A percentile compares a stretch with the other conserved stretches of the same genome.
phyloP scores from a whole-genome alignment of 2,888 invertebrate species.

The Tanytarsus gracilentus region DNA sequence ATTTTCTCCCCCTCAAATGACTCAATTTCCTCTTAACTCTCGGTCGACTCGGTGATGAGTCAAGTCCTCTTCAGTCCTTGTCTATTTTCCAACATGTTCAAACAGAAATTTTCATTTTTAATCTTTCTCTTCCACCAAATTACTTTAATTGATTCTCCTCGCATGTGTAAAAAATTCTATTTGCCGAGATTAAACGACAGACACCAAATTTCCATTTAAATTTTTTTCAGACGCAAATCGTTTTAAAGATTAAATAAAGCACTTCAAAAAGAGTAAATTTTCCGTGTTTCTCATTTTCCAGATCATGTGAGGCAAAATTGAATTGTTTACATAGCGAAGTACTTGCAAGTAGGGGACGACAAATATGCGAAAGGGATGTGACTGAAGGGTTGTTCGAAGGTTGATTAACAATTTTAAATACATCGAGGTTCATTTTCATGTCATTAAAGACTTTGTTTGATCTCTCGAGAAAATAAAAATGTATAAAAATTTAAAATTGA shows the following conservation, averaged over 20 bases:
- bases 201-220: neutral
- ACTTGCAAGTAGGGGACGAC: neutral
- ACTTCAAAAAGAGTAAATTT: neutral
- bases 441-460: neutral
- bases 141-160: neutral
- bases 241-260: neutral
- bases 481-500: neutral
- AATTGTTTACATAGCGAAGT: constrained; percentile 8
- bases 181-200: neutral
- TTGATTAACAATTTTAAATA: neutral
- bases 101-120: no score
- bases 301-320: constrained; percentile 12
- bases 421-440: neutral
- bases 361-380: neutral
- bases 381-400: neutral
- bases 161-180: neutral
- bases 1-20: neutral
- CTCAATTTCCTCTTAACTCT: neutral
- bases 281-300: constrained; percentile 7
- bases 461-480: no score
- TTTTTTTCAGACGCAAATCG: neutral
- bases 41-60: neutral
- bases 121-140: no score
- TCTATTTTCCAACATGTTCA: neutral
- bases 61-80: neutral